A percentile compares a stretch with the other conserved stretches of the same genome.
Evolutionary conservation across 2,113 vertebrate genomes (phyloP).

Genomic region (Ondatra zibethicus): DNA sequence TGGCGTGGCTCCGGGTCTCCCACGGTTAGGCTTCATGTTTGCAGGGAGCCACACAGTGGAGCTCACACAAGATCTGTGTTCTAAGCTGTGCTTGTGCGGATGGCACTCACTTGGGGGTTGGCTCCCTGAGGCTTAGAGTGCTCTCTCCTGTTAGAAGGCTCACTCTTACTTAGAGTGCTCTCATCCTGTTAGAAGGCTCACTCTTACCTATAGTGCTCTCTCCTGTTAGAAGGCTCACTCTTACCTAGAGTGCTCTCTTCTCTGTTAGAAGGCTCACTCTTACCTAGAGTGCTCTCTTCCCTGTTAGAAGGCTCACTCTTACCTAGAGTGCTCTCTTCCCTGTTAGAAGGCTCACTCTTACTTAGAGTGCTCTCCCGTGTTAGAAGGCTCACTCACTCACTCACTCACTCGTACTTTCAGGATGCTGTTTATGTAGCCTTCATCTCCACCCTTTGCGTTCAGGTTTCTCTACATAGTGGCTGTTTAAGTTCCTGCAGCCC

Average conservation of each 20-base stretch:
- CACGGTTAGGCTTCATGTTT: neutral
- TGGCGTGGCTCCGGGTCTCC: neutral
- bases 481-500: slow-evolving; percentile 28
- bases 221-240: neutral
- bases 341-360: neutral
- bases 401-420: neutral
- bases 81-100: neutral
- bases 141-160: neutral
- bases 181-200: neutral
- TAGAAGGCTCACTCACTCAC: too few species aligned
- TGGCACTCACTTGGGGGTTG: neutral
- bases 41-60: neutral
- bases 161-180: neutral
- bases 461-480: neutral
- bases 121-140: neutral
- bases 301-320: neutral
- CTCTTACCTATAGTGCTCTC: neutral
- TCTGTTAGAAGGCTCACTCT: neutral
- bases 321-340: neutral
- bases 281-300: neutral
- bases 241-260: neutral
- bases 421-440: neutral
- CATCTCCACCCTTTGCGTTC: neutral
- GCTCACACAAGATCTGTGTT: neutral
- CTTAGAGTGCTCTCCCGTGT: neutral